phyloP scores from a whole-genome alignment of 2,888 invertebrate genomes.

The Tillus elongatus region DNA sequence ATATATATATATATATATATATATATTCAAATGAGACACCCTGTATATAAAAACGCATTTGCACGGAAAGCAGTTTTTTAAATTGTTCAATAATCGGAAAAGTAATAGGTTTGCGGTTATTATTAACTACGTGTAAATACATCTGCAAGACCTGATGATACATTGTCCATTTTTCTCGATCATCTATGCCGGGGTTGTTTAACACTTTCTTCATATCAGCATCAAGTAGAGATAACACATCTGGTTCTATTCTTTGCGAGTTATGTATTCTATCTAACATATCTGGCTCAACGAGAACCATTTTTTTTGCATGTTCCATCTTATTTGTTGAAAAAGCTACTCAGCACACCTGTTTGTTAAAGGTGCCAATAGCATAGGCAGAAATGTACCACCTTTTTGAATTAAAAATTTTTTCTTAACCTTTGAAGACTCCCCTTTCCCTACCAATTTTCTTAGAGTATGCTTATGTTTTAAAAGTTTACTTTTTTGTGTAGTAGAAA shows the following conservation, averaged over 20 bases:
- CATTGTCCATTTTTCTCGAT: slow-evolving; percentile 13
- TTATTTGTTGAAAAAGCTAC: slow-evolving; percentile 12
- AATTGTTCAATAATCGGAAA: too few relatives aligned
- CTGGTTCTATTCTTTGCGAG: not conserved
- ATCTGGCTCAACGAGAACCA: slow-evolving; percentile 10
- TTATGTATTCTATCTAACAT: slow-evolving; percentile 8
- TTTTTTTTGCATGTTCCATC: slow-evolving; percentile 14
- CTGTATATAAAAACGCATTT: too few relatives aligned
- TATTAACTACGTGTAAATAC: slow-evolving; percentile 8
- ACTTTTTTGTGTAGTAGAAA: slow-evolving; percentile 8
- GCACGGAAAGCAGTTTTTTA: too few relatives aligned
- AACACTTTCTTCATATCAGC: slow-evolving; percentile 11
- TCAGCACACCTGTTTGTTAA: slow-evolving; percentile 9
- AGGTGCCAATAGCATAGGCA: slow-evolving; percentile 8
- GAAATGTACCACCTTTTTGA: slow-evolving; percentile 9
- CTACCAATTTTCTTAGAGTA: slow-evolving; percentile 8
- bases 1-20: too few relatives aligned
- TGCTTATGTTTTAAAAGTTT: slow-evolving; percentile 7
- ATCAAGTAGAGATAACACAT: slow-evolving; percentile 8
- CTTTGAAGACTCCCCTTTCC: slow-evolving; percentile 1
- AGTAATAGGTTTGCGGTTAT: not conserved
- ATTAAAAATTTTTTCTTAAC: slow-evolving; percentile 7
- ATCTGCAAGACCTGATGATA: slow-evolving; percentile 10
- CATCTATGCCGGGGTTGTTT: slow-evolving; percentile 6
- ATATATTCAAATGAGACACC: too few relatives aligned